Evolutionary conservation across 2,797 vertebrate genomes (phyloP), one percentile per base, ranked within the genome.

Genomic region (Rousettus madagascariensis): DNA sequence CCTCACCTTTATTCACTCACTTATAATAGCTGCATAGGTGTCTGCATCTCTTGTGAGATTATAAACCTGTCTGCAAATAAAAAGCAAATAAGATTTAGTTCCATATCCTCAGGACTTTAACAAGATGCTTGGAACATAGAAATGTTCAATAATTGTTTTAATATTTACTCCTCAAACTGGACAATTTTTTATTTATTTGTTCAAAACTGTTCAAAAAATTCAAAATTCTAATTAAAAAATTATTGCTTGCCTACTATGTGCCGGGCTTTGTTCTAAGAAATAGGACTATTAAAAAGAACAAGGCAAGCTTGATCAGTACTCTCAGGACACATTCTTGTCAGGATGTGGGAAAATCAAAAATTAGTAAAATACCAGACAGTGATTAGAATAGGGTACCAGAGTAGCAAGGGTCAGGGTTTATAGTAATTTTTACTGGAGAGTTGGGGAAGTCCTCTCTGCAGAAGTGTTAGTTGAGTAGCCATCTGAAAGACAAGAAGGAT

Each of bases 181-280:
- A 24, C 80, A 80, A 51, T 43, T 20, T 8, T 13, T 72, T 78
- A 57, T 57, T 77, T 55, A 51, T 85, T 83, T 93, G 49, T 84
- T 92, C 53, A 80, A 63, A 80, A 91, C 71, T 83, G 63, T 65
- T 90, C 13, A 68, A 82, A 66, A 75, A 77, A 55, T 77, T 61
- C 36, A 65, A 83, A 85, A 77, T 80, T 49, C 49, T 49, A 83
- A 74, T 49, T 82, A 26, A 30, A 30, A 83, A 87, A 9, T 12
- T 9, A 61, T 16, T 91, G 43, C 11, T 91, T 91, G 33, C 19
- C 53, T 49, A 8, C n/a, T 69, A 2, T 16, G 5, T 75, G 46
- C 3, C 38, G 43, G 77, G 33, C n/a, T 83, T 36, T 51, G 13
- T 90, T 92, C 26, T 83, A 79, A 38, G 46, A 80, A 13, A 61